Base-by-base conservation (phyloP, 53 echinoderm and acorn worm genomes). In the Paracentrotus lividus region DNA sequence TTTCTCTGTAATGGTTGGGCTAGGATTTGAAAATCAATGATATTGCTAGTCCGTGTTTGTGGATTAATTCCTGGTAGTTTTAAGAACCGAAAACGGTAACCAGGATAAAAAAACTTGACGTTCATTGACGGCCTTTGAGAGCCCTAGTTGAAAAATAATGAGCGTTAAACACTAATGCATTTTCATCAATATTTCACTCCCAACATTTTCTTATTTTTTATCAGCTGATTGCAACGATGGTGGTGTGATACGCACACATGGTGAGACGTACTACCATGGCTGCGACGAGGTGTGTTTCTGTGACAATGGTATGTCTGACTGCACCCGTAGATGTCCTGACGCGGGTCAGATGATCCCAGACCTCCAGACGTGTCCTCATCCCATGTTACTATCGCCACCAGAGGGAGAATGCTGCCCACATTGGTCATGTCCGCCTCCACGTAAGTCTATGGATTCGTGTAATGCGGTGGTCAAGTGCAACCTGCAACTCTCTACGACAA, bases 231-330 rank as follows among this genome's bases (percentile, higher is more conserved):
- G 97, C 61, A 76, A 47, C 15, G 93, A 90, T 52, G 88, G 88
- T 44, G 95, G 88, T 8, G 87, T 90, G 20, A 57, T 51, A 0
- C 95, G 94, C 43, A 44, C 42, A 1, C 99, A 99, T 40, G 99
- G 99, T 0, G 96, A 99, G 85, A 96, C 96, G 0, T 99, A 97
- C 91, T 96, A 96, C 76, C 95, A 95, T 33, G 97, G 96, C 16
- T 99, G 99, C 49, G 96, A 99, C 8, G 97, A 99, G 84, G 96
- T 97, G 0, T 99, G 99, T 66, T 93, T 96, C 93, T 99, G 99
- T 69, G 96, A 99, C 72, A 96, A 96, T 26, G 97, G 99, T 0
- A 86, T 84, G 10, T 96, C 97, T 32, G 90, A 93, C 60, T 99
- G 99, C 81, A 91, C 96, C 4, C 94, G 95, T 15, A 87, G 96